Evolutionary conservation across 2,797 vertebrate genomes (phyloP).

Genomic region (Typhlichthys eigenmanni): DNA sequence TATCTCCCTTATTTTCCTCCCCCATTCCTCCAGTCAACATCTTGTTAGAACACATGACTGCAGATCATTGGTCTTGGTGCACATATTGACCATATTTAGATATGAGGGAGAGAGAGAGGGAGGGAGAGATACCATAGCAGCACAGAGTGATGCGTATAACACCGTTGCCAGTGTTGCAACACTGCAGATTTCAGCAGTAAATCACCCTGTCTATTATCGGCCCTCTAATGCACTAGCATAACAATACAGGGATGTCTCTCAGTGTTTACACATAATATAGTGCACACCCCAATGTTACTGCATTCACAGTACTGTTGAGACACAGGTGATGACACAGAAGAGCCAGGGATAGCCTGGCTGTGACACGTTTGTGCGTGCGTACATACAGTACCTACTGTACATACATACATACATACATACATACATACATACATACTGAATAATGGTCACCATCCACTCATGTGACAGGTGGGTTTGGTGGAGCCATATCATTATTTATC

Average conservation of each 20-base stretch:
- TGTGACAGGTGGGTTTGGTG: no score
- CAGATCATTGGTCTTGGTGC: slow-evolving; percentile 53
- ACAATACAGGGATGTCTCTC: slow-evolving; percentile 27
- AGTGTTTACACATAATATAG: slow-evolving; percentile 22
- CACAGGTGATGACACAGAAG: slow-evolving; percentile 30
- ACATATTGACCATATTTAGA: slow-evolving; percentile 73
- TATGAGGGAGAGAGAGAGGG: slow-evolving; percentile 7
- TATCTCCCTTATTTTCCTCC: slow-evolving; percentile 37
- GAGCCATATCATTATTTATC: no score
- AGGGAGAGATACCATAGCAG: neutral
- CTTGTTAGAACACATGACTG: slow-evolving; percentile 57
- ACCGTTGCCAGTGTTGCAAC: neutral
- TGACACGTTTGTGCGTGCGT: no score
- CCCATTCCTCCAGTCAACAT: slow-evolving; percentile 25
- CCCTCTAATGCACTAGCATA: slow-evolving; percentile 16
- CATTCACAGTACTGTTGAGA: slow-evolving; percentile 19
- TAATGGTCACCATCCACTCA: no score
- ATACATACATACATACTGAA: no score
- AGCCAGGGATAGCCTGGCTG: slow-evolving; percentile 10
- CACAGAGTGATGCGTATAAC: neutral
- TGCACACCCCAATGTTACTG: slow-evolving; percentile 14
- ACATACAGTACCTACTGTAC: no score
- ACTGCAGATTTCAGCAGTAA: slow-evolving; percentile 10
- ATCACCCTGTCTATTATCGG: slow-evolving; percentile 39
- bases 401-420: no score